These are phyloP conservation scores for Pterocles gutturalis DNA, from an alignment of 2,113 vertebrate species.

Conservation along the genomic window DNA sequence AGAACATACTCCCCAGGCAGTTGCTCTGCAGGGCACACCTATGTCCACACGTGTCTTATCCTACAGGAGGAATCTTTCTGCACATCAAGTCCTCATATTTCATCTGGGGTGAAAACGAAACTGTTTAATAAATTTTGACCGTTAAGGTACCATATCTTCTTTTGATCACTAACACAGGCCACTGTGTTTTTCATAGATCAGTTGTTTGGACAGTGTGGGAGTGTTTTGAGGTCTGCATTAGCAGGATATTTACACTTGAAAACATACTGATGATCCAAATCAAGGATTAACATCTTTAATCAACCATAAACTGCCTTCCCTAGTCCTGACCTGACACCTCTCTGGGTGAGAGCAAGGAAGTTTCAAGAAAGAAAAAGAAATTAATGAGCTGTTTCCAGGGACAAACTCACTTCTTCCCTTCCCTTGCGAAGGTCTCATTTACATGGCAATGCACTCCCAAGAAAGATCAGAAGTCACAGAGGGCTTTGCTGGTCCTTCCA, in stretches of 20 bases:
- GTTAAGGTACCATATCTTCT: conserved; percentile 46
- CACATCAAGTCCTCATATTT: conserved; percentile 21
- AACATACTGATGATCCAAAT: conserved; percentile 48
- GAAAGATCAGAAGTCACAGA: background rate
- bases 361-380: conserved; percentile 12
- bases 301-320: conserved; percentile 33
- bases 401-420: conserved; percentile 16
- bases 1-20: background rate
- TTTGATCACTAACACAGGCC: conserved; percentile 67
- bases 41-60: background rate
- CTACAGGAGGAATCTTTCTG: conserved; percentile 2
- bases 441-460: background rate
- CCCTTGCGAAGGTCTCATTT: background rate
- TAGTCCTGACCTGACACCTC: conserved; percentile 60
- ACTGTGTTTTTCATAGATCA: conserved; percentile 60
- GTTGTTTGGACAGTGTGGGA: conserved; percentile 69
- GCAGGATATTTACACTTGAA: conserved; percentile 74
- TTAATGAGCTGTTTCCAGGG: conserved; percentile 43
- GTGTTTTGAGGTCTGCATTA: conserved; percentile 45
- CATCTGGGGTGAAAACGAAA: conserved; percentile 6
- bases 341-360: conserved; percentile 19
- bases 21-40: background rate
- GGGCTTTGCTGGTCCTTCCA: background rate
- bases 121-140: conserved; percentile 62
- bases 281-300: conserved; percentile 59